These are phyloP conservation scores for Hemiscyllium ocellatum DNA, from an alignment of 2,113 vertebrate species.

Conservation along the genomic window DNA sequence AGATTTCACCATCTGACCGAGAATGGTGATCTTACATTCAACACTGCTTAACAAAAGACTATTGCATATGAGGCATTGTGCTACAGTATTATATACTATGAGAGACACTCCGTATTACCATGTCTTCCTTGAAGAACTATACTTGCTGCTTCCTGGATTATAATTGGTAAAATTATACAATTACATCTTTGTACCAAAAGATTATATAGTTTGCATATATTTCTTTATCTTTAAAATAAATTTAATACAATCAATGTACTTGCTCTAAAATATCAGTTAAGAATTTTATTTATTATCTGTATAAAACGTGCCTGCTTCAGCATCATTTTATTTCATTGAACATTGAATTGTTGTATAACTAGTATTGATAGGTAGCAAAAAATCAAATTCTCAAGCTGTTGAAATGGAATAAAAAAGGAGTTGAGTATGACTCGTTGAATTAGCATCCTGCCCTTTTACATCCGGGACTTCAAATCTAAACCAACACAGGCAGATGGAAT, in stretches of 20 bases:
- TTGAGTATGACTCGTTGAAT: not conserved
- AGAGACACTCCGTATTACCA: not conserved
- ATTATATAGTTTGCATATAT: not conserved
- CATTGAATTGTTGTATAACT: not conserved
- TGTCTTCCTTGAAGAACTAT: not conserved
- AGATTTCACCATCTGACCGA: not conserved
- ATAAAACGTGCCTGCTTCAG: not conserved
- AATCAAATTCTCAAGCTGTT: not conserved
- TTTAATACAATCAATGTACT: not conserved
- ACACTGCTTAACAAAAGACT: not conserved
- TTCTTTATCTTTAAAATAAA: not conserved
- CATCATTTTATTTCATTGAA: not conserved
- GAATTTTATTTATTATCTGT: not conserved
- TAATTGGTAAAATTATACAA: not conserved
- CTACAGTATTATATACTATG: not conserved
- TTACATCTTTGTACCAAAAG: not conserved
- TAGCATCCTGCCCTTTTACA: not conserved
- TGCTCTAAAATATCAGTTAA: not conserved
- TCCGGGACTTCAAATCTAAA: not conserved
- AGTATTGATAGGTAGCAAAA: not conserved
- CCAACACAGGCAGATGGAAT: conserved; percentile 24
- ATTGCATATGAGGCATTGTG: not conserved
- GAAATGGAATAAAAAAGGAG: not conserved
- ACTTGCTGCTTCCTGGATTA: not conserved
- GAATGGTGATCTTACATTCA: not conserved